phyloP scores from a whole-genome alignment of 2,888 invertebrate genomes.

The Phyllotreta striolata region DNA sequence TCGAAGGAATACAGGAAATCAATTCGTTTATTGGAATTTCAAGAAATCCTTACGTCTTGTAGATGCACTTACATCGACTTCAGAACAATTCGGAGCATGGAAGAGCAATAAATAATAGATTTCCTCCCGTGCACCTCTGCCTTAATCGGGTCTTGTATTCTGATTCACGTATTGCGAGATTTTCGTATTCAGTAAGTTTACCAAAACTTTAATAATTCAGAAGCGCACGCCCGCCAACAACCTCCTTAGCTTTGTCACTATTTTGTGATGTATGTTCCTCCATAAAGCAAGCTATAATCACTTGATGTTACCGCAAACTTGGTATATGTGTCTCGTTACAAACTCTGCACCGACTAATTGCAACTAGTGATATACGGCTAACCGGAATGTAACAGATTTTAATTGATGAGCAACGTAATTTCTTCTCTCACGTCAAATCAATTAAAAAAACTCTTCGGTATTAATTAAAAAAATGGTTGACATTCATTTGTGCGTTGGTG shows the following conservation, averaged over 20 bases:
- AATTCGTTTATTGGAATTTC: no score
- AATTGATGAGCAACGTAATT: not conserved
- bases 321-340: constrained; percentile 33
- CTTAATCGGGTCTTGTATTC: constrained; percentile 17
- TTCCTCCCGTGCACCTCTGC: constrained; percentile 1
- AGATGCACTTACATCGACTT: not conserved
- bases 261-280: constrained; percentile 32
- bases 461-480: not conserved
- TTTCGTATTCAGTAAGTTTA: constrained; percentile 27
- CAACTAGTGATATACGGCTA: constrained; percentile 18
- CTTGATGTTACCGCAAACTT: constrained; percentile 27
- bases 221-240: constrained; percentile 20
- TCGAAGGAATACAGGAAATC: no score
- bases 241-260: constrained; percentile 24
- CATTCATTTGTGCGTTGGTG: no score
- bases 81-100: not conserved
- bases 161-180: constrained; percentile 18
- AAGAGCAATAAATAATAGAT: constrained; percentile 16
- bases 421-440: constrained; percentile 28
- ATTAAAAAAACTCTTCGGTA: constrained; percentile 29
- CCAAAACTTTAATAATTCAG: constrained; percentile 24
- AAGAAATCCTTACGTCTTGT: no score
- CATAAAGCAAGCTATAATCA: constrained; percentile 36
- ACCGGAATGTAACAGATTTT: constrained; percentile 13
- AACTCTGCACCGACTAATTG: constrained; percentile 30